Conservation (phyloP, 2,797 vertebrate species). For the Gymnothorax reevesii region DNA sequence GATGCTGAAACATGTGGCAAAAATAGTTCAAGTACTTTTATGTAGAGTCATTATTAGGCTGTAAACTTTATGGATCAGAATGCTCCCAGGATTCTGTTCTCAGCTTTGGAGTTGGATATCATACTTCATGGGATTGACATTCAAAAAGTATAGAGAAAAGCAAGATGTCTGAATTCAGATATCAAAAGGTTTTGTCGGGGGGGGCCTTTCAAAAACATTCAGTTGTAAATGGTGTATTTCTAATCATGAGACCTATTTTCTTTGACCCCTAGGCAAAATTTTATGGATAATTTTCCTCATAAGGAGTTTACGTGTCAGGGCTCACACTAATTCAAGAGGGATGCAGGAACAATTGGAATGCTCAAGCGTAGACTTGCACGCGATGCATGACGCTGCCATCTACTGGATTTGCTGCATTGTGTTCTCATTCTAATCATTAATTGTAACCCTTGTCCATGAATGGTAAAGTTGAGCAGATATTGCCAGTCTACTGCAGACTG, state of each 20-base stretch:
- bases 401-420: too few species aligned
- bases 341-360: neutral
- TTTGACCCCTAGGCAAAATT: too few species aligned
- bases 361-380: neutral
- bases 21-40: too few species aligned
- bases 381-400: neutral
- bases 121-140: neutral
- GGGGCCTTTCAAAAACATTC: neutral
- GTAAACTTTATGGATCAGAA: too few species aligned
- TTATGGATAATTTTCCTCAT: neutral
- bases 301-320: neutral
- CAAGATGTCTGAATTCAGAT: neutral
- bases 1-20: too few species aligned
- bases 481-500: neutral
- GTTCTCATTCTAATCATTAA: too few species aligned
- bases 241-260: neutral
- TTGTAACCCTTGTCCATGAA: neutral
- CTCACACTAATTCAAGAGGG: neutral
- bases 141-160: neutral
- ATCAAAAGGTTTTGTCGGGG: neutral
- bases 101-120: neutral
- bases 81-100: neutral
- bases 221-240: neutral
- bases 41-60: too few species aligned
- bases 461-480: neutral